A percentile compares a stretch with the other conserved stretches of the same genome.
Evolutionary conservation across 64 coral and sea anemone genomes (phyloP).

Genomic region (Porites australiensis): DNA sequence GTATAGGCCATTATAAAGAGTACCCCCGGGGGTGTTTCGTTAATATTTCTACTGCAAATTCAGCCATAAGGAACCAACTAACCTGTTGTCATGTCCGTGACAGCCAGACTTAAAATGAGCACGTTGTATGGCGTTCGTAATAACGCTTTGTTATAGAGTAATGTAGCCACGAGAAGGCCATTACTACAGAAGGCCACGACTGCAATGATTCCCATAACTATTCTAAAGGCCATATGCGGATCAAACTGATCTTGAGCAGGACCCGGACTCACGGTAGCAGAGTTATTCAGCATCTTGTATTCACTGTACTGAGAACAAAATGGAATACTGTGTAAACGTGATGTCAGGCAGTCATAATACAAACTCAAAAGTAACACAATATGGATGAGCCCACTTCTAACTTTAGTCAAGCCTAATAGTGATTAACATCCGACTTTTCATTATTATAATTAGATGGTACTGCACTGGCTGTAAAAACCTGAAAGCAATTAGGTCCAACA

Average conservation of each 20-base stretch:
- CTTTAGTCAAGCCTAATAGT: no score
- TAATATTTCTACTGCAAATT: no score
- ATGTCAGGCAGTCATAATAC: no score
- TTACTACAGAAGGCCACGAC: conserved; percentile 56
- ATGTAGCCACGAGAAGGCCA: conserved; percentile 29
- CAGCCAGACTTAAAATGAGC: conserved; percentile 64
- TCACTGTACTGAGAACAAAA: neutral
- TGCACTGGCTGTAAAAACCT: no score
- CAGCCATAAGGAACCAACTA: neutral
- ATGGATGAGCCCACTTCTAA: no score
- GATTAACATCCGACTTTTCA: no score
- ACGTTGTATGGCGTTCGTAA: conserved; percentile 67
- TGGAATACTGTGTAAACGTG: neutral
- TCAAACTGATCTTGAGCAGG: neutral
- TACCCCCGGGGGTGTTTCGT: no score
- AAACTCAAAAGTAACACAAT: no score
- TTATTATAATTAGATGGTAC: no score
- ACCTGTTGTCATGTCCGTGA: conserved; percentile 65
- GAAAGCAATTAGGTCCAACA: no score
- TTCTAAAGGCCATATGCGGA: conserved; percentile 54
- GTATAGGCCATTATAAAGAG: no score
- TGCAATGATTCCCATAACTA: conserved; percentile 53
- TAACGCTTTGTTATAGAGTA: conserved; percentile 38
- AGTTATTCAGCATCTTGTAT: conserved; percentile 18
- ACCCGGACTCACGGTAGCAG: neutral